These are phyloP conservation scores for Epizoanthus illoricatus DNA, from an alignment of 92 coral and sea anemone species.

Conservation along the genomic window DNA sequence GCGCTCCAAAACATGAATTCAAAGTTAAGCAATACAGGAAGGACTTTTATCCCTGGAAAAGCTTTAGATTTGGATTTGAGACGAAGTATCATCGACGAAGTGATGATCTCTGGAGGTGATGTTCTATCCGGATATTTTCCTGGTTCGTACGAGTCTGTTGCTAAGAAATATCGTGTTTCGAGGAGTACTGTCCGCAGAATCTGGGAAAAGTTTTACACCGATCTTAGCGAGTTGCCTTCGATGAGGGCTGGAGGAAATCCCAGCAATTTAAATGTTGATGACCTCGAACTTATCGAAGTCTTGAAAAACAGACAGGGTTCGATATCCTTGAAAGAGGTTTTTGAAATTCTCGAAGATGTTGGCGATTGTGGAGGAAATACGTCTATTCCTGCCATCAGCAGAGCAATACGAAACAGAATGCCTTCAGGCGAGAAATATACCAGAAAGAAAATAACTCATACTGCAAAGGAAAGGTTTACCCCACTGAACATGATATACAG, in stretches of 20 bases:
- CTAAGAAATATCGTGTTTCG: background rate
- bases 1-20: background rate
- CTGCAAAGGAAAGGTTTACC: conserved; percentile 25
- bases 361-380: too few species aligned
- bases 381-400: too few species aligned
- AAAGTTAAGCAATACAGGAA: background rate
- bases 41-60: background rate
- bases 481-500: conserved; percentile 19
- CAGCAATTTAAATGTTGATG: background rate
- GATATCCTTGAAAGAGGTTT: background rate
- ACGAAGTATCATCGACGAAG: background rate
- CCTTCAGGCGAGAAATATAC: background rate
- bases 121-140: background rate
- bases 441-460: conserved; percentile 26
- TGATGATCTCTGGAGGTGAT: background rate
- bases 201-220: too few species aligned
- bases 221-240: too few species aligned
- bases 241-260: background rate
- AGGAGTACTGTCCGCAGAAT: too few species aligned
- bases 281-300: background rate
- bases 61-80: background rate
- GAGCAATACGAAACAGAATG: too few species aligned
- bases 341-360: background rate
- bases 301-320: conserved; percentile 2
- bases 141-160: background rate